These are phyloP conservation scores for Euphydryas editha DNA, from an alignment of 2,888 invertebrate species.

Conservation along the genomic window DNA sequence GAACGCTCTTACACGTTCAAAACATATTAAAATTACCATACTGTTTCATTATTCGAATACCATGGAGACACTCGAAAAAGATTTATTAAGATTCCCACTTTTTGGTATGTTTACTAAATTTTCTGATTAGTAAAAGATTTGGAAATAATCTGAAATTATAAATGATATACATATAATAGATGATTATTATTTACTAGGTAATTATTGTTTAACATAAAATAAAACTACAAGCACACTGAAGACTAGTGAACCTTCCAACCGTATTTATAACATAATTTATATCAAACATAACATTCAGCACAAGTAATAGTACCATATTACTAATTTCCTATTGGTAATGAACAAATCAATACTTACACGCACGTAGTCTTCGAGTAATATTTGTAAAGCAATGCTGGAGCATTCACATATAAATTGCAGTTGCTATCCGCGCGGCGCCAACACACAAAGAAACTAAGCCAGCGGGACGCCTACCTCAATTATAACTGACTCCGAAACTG, in stretches of 20 bases:
- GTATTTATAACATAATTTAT: too few species aligned
- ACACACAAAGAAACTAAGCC: constrained; percentile 66
- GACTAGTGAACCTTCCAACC: background rate
- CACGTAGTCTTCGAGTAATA: constrained; percentile 56
- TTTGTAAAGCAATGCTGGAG: constrained; percentile 65
- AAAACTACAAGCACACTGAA: background rate
- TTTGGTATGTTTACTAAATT: background rate
- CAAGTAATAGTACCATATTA: constrained; percentile 18
- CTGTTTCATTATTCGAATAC: constrained; percentile 20
- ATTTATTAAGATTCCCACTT: background rate
- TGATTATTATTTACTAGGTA: too few species aligned
- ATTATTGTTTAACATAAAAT: background rate
- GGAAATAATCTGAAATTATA: background rate
- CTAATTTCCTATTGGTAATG: constrained; percentile 42
- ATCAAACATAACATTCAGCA: background rate
- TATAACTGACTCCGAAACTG: constrained; percentile 65
- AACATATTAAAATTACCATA: constrained; percentile 11
- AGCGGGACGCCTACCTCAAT: constrained; percentile 78
- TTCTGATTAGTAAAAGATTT: background rate
- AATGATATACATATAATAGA: too few species aligned
- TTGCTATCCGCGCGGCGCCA: constrained; percentile 47
- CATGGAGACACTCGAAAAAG: constrained; percentile 6
- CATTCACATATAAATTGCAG: constrained; percentile 53
- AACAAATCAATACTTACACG: constrained; percentile 44
- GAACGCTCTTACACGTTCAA: constrained; percentile 6